Base-by-base conservation (phyloP, 2,888 invertebrate genomes). In the Oscheius sp. region DNA sequence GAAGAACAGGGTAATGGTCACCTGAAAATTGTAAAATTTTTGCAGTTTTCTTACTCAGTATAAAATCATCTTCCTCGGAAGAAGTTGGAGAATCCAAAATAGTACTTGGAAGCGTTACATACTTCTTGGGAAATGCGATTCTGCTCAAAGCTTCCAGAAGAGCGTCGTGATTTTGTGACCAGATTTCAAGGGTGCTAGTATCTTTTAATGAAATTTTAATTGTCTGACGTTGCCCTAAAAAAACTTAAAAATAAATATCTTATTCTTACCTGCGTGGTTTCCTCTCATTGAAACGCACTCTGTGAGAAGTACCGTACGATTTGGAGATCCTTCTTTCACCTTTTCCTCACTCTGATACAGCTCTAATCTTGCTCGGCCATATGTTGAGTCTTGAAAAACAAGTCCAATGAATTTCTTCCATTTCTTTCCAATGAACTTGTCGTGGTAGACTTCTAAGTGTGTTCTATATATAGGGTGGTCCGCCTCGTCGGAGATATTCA, bases 81-180 rank as follows among this genome's bases (percentile, higher is more conserved):
- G 70, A 66, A 3, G 59, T 59, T 2, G 73, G 75, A 0, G 71
- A 73, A 30, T 73, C 75, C 45, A 75, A 57, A 1, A 72, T 67
- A 3, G 73, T 70, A 41, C 73, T 69, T n/a, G 75, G 70, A 57
- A 75, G 68, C 20, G 72, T 73, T 17, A 75, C 75, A 68, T 75
- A 75, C 50, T 64, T 64, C 33, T 64, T 64, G 5, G 64, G 64
- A 28, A 64, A 64, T 2, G 64, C 64, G 22, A 64, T 64, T 22
- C 30, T 50, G 38, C 64, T 51, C 44, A 64, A 32, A 24, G 51
- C 41, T 50, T 50, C 64, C 30, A 44, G 28, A 20, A 64, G 26
- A 9, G 36, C 24, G 17, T 50, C 54, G 30, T 44, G 50, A 36
- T 64, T 41, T 14, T 51, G 38, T n/a, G 24, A 33, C 8, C 17